Base-by-base conservation (phyloP, 2,888 invertebrate genomes). In the Drosophila planitibia region DNA sequence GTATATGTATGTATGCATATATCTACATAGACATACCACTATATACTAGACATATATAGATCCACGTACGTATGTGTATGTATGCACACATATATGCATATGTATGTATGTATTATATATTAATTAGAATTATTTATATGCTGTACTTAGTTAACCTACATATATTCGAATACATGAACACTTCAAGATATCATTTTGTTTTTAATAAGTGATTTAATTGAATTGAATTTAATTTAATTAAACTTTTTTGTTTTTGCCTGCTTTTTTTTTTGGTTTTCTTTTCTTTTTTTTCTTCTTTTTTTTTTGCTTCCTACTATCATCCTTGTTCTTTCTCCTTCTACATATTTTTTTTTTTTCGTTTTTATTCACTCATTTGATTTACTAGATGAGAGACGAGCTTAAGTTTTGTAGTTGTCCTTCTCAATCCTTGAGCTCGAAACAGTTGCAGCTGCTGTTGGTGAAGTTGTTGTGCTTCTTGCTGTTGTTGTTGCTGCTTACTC, bases 161-260 rank as follows among this genome's bases (percentile, higher is more conserved):
- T 84, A 88, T 79, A 81, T 85, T 83, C 78, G 87, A 89, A 85
- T 87, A 85, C 90, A 89, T 90, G 90, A 90, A 90, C 89, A 90
- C 89, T 88, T 89, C 84, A 71, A 89, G 84, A 88, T 88, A 88
- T 87, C 88, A 85, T 83, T 81, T 70, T 63, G 37, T 57, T 70
- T 76, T 60, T 70, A 83, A 81, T 81, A 81, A 83, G 82, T 82
- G 89, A 84, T 86, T 82, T 86, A 86, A 86, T 85, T 84, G 72
- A 86, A 83, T 89, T 84, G 76, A 89, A 89, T 85, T 85, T 83
- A 84, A 82, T 81, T 81, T 79, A 87, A 85, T 83, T 83, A 82
- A 82, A 81, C 73, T 69, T 78, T 55, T 84, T 87, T 52, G 62
- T 79, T 82, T 68, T 79, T 72, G 75, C 69, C 65, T 68, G 64